Evolutionary conservation across 1,140 invertebrate genomes (phyloP).

Genomic region (Ridgeia piscesae): DNA sequence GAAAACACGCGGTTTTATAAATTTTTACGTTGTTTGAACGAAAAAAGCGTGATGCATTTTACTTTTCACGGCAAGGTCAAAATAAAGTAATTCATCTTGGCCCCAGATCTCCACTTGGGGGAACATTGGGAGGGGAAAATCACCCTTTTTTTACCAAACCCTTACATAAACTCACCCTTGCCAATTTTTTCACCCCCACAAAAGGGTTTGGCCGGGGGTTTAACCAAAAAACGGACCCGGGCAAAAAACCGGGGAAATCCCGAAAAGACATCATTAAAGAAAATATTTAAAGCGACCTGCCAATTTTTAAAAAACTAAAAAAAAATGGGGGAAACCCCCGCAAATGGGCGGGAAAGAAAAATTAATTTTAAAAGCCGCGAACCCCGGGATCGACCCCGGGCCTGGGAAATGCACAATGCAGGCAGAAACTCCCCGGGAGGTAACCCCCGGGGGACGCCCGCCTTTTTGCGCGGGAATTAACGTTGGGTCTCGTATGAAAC

Average conservation of each 20-base stretch:
- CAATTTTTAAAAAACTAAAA: not conserved
- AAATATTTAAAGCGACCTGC: not conserved
- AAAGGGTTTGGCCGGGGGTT: not conserved
- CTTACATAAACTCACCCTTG: too few relatives aligned
- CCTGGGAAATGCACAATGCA: not conserved
- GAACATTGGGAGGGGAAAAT: too few relatives aligned
- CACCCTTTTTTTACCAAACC: too few relatives aligned
- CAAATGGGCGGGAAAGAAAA: too few relatives aligned
- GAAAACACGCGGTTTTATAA: too few relatives aligned
- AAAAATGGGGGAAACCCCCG: not conserved
- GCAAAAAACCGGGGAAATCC: not conserved
- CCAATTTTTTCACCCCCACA: not conserved
- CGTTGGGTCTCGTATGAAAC: not conserved
- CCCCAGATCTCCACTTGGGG: not conserved
- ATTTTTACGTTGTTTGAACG: not conserved
- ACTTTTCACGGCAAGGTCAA: too few relatives aligned
- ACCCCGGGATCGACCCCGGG: not conserved
- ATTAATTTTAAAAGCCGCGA: not conserved
- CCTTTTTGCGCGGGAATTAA: not conserved
- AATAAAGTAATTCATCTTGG: not conserved
- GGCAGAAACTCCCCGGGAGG: not conserved
- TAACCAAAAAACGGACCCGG: not conserved
- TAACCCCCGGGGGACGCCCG: not conserved
- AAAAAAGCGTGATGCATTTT: not conserved
- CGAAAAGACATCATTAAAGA: not conserved